Base-by-base conservation (phyloP, 2,888 invertebrate genomes). In the Campoplex nolae region DNA sequence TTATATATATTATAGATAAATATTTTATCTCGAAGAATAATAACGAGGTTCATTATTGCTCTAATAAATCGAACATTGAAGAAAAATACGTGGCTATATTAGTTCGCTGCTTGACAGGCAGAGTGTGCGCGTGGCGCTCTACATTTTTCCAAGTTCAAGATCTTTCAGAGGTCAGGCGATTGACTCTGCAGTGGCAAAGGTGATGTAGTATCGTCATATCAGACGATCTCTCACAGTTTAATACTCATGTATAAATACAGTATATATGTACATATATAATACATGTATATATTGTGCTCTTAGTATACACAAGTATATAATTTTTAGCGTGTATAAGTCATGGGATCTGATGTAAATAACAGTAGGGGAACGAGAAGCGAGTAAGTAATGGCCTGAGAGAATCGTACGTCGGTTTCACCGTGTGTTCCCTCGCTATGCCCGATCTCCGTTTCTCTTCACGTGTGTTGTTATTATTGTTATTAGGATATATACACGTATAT, bases 101-200 rank as follows among this genome's bases (percentile, higher is more conserved):
- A 74, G 83, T 71, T 56, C 65, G 54, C 16, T 48, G 18, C 65
- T 51, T n/a, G 18, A n/a, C 38, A 67, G 16, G 13, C 56, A 71
- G 23, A 45, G 68, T 74, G 81, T 51, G 83, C 79, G 87, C 80
- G 87, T 75, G 85, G 76, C 88, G 88, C 84, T 89, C 88, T 74
- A 90, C 87, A 90, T 90, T 89, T 90, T 89, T 89, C 51, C 90
- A 90, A 92, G 92, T 92, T 92, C 91, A 92, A 91, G 91, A 90
- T 89, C 90, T 87, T 89, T 91, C 89, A 77, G 87, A 88, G 88
- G 90, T 91, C 89, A 84, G 23, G 71, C 70, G 76, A 28, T 54
- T 81, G 76, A 45, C 68, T 62, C 45, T 42, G 42, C 77, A 58
- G n/a, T 65, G 48, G 75, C 28, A 73, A 65, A 45, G 13, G 68